These are phyloP conservation scores for Lycocorax pyrrhopterus DNA, from an alignment of 2,113 vertebrate species.

Conservation along the genomic window DNA sequence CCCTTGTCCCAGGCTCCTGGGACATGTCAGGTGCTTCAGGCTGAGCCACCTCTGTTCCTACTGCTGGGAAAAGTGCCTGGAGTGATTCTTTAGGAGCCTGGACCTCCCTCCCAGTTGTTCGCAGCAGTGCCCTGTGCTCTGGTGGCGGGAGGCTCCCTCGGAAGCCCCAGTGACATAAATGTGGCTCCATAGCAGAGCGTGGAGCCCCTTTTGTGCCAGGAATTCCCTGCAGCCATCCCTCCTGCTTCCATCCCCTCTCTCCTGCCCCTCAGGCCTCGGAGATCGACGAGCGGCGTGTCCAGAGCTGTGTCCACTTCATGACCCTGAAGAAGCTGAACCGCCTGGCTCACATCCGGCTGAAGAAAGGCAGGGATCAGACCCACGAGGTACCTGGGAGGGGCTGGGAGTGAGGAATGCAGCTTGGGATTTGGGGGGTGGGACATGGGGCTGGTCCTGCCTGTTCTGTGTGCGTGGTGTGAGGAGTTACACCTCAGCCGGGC, in stretches of 20 bases:
- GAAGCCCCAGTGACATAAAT: background rate
- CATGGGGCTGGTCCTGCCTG: accelerated
- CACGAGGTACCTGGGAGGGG: conserved; percentile 80
- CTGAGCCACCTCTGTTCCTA: accelerated
- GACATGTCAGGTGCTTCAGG: background rate
- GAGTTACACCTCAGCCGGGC: background rate
- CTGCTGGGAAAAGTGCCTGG: background rate
- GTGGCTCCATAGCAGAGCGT: accelerated
- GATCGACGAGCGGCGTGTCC: conserved; percentile 86
- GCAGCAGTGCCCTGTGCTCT: background rate
- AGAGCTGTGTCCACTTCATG: conserved; percentile 95
- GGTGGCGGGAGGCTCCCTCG: accelerated
- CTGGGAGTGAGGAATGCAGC: too few relatives aligned
- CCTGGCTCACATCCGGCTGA: conserved; percentile 92
- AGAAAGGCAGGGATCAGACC: conserved; percentile 93
- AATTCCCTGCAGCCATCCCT: background rate
- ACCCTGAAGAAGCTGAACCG: conserved; percentile 97
- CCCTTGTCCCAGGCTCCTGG: background rate
- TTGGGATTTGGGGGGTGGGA: accelerated
- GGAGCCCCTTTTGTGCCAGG: background rate
- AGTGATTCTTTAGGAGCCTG: background rate
- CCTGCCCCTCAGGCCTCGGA: conserved; percentile 72
- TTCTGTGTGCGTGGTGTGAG: accelerated
- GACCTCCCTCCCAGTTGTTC: background rate
- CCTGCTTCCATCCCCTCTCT: background rate